Evolutionary conservation across 1,140 invertebrate species (phyloP).

Genomic region (Platyscapa corneri): DNA sequence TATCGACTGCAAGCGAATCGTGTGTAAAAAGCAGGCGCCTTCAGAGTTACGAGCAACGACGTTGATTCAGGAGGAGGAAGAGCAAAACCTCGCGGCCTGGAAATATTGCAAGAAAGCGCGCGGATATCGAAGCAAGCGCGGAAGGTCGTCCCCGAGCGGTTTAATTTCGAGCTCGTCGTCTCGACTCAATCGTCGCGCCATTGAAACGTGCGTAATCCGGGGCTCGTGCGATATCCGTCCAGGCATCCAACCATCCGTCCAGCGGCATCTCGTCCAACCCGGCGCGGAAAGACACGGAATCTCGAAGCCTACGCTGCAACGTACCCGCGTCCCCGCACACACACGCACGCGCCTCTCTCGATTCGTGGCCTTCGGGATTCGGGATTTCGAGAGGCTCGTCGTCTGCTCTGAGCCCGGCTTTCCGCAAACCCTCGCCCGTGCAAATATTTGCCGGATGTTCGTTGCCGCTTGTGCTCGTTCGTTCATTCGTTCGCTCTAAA

Average conservation of each 20-base stretch:
- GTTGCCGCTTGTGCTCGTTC: slow-evolving; percentile 58
- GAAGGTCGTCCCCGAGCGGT: neutral
- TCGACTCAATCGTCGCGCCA: slow-evolving; percentile 3
- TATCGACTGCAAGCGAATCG: neutral
- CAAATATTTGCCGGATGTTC: slow-evolving; percentile 65
- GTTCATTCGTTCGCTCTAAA: slow-evolving; percentile 56
- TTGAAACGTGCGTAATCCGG: slow-evolving; percentile 28
- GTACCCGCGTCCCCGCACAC: neutral
- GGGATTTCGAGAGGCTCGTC: slow-evolving; percentile 55
- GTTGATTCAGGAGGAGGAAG: too few relatives aligned
- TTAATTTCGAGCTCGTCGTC: slow-evolving; percentile 34
- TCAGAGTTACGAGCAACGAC: too few relatives aligned
- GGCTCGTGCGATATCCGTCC: neutral
- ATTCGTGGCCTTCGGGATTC: slow-evolving; percentile 46
- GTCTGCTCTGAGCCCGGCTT: slow-evolving; percentile 54
- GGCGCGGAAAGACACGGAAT: slow-evolving; percentile 6
- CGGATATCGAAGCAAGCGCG: neutral
- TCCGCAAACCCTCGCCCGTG: slow-evolving; percentile 59
- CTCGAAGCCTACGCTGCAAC: neutral
- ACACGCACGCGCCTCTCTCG: neutral
- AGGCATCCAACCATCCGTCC: neutral
- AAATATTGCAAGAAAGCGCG: neutral
- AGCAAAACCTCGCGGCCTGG: too few relatives aligned
- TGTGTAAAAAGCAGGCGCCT: too few relatives aligned
- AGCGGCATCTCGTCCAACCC: too few relatives aligned